Evolutionary conservation across 92 coral and sea anemone genomes (phyloP).

Genomic region (Anthopleura xanthogrammica): DNA sequence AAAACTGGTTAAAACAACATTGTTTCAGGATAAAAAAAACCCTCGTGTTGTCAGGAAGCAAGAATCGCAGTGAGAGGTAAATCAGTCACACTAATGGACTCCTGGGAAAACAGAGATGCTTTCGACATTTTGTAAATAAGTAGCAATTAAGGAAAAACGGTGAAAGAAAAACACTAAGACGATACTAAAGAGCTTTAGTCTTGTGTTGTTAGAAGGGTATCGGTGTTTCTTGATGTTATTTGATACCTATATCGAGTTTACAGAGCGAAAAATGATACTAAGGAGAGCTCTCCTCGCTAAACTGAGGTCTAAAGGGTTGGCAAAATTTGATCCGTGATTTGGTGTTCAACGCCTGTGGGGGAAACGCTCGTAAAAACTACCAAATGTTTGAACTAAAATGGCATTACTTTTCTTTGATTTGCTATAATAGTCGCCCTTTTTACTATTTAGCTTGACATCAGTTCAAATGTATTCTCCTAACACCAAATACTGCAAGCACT

Average conservation of each 20-base stretch:
- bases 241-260: slow-evolving; percentile 32
- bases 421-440: neutral
- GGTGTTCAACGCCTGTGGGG: neutral
- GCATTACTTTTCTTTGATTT: too few species aligned
- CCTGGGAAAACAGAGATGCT: slow-evolving; percentile 10
- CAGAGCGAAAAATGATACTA: slow-evolving; percentile 17
- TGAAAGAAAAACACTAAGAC: neutral
- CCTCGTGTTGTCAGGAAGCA: slow-evolving; percentile 11
- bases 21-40: neutral
- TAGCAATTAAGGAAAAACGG: slow-evolving; percentile 8
- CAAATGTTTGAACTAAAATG: too few species aligned
- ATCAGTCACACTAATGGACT: slow-evolving; percentile 4
- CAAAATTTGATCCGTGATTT: neutral
- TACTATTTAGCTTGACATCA: neutral
- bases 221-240: neutral
- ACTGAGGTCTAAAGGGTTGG: neutral
- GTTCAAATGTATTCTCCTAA: too few species aligned
- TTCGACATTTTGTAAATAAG: slow-evolving; percentile 12
- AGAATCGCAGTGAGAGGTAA: neutral
- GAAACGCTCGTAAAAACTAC: too few species aligned
- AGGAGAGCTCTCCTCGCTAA: neutral
- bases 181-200: slow-evolving; percentile 7
- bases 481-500: too few species aligned
- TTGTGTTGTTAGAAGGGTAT: slow-evolving; percentile 12
- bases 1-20: neutral